phyloP scores from a whole-genome alignment of 64 coral and sea anemone species.

The Dendrophyllia cribrosa region DNA sequence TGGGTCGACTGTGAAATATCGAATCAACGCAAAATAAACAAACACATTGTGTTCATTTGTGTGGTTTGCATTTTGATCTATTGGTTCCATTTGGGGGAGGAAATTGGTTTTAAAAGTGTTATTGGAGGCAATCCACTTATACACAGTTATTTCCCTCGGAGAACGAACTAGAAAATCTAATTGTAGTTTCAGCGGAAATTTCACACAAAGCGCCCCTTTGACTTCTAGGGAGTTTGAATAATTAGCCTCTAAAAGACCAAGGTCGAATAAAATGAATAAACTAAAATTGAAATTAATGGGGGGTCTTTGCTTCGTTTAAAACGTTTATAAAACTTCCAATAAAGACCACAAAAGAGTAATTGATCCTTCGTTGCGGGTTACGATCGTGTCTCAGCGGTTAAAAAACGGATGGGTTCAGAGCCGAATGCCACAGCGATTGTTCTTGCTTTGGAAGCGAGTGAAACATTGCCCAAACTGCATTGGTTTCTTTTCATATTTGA shows the following conservation, averaged over 20 bases:
- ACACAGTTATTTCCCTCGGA: not conserved
- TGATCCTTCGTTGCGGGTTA: not conserved
- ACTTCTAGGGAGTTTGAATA: not conserved
- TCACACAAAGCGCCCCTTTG: not conserved
- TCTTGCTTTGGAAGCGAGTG: too few relatives aligned
- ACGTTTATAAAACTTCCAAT: not conserved
- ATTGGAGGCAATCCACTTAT: not conserved
- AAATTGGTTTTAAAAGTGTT: slow-evolving; percentile 19
- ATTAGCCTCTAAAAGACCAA: not conserved
- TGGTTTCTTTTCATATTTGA: too few relatives aligned
- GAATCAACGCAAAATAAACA: slow-evolving; percentile 35
- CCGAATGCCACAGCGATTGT: too few relatives aligned
- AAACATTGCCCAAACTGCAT: too few relatives aligned
- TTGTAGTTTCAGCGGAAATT: too few relatives aligned
- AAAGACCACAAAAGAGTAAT: not conserved
- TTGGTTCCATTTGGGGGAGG: not conserved
- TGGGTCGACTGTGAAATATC: slow-evolving; percentile 11
- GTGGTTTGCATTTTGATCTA: slow-evolving; percentile 14
- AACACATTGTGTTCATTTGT: slow-evolving; percentile 6
- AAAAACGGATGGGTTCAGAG: too few relatives aligned
- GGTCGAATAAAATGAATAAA: not conserved
- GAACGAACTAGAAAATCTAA: too few relatives aligned
- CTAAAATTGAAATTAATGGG: not conserved
- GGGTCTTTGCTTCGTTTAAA: not conserved
- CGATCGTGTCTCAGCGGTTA: too few relatives aligned